Percentiles rank a stretch among this genome's conserved stretches.
Evolutionary conservation across 2,113 vertebrate genomes (phyloP).

Genomic region (Mesitornis unicolor): DNA sequence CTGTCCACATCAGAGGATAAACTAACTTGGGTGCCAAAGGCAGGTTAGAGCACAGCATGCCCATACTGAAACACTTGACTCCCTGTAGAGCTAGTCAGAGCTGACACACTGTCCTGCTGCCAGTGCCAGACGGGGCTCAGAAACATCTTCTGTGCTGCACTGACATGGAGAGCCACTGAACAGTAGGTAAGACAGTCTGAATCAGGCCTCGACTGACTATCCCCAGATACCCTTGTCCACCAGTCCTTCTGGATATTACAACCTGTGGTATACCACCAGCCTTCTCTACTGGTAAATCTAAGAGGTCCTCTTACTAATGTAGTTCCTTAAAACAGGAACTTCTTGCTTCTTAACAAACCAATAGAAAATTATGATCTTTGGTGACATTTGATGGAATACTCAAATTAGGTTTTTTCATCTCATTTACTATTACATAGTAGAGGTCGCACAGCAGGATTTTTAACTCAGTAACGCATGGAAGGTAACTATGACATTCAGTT

Average conservation of each 20-base stretch:
- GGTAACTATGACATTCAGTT: background rate
- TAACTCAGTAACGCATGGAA: background rate
- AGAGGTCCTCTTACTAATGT: background rate
- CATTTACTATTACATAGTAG: background rate
- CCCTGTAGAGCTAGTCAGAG: background rate
- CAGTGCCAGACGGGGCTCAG: background rate
- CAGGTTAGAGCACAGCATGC: background rate
- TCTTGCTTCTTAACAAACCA: background rate
- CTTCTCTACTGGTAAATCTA: background rate
- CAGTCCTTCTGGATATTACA: background rate
- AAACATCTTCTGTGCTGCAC: background rate
- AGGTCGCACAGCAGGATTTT: background rate
- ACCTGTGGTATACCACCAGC: background rate
- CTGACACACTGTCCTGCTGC: background rate
- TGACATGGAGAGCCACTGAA: rapidly evolving
- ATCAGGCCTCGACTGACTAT: background rate
- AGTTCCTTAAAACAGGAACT: background rate
- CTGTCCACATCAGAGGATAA: background rate
- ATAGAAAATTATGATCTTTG: background rate
- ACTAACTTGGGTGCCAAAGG: background rate
- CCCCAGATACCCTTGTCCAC: background rate
- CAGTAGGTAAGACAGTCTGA: background rate
- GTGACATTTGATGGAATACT: background rate
- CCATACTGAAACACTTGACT: background rate
- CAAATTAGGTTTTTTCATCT: background rate